Base-by-base conservation (phyloP, 92 coral and sea anemone genomes). In the Porites divaricata region DNA sequence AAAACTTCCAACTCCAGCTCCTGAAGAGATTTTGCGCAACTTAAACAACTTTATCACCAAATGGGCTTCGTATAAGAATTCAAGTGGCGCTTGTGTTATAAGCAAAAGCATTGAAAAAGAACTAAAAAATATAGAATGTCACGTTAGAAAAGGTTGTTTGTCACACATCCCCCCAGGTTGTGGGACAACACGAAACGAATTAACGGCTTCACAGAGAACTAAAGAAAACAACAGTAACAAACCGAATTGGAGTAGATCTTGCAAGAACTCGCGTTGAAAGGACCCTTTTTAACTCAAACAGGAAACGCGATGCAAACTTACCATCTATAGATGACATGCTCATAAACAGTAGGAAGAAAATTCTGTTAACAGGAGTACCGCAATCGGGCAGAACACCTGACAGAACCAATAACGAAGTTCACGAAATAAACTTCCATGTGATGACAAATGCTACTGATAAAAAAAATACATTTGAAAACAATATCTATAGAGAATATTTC, bases 191-290 rank as follows among this genome's bases (percentile, higher is more conserved):
- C 70, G 86, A 61, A 86, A 86, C 49, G 86, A 80, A n/a, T n/a
- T n/a, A n/a, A 70, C 53, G 86, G 69, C 86, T 79, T 10, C 82
- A 80, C 67, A 58, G 86, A 51, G 86, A 64, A 70, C 14, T 86
- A 1, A 86, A 86, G 41, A 78, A 70, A 15, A 78, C 74, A 52
- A 72, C 83, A 56, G 85, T 82, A 15, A 72, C 67, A 6, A 79
- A 86, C 58, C 79, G 86, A 61, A 80, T 87, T 4, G 86, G 86
- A n/a, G n/a, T n/a, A n/a, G n/a, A n/a, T n/a, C n/a, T n/a, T n/a
- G n/a, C n/a, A n/a, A n/a, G n/a, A n/a, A n/a, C n/a, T n/a, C n/a
- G n/a, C n/a, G n/a, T n/a, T n/a, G n/a, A n/a, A n/a, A n/a, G n/a
- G n/a, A n/a, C n/a, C n/a, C n/a, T n/a, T n/a, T n/a, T n/a, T 14